A percentile compares a stretch with the other conserved stretches of the same genome.
Conservation (phyloP, 2,888 invertebrate species). For the Acanthosepion lycidas region DNA sequence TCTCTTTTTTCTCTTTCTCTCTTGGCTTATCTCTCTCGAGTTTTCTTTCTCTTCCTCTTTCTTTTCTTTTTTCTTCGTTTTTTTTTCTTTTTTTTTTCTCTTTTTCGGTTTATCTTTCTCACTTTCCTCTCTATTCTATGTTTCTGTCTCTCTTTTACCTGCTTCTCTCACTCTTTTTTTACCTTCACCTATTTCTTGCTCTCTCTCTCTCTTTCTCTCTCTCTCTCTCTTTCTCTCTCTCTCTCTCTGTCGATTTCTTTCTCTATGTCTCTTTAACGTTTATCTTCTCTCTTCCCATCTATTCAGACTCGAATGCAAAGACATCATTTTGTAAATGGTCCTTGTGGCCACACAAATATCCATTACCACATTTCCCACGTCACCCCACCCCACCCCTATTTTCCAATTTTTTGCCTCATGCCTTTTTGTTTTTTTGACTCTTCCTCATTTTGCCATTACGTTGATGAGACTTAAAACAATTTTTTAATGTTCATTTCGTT, state of each 20-base stretch:
- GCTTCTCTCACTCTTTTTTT: too few relatives aligned
- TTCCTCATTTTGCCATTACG: background rate
- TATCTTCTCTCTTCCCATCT: background rate
- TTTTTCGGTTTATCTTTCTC: too few relatives aligned
- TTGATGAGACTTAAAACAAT: background rate
- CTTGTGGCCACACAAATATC: background rate
- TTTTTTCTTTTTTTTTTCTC: too few relatives aligned
- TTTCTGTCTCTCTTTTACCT: too few relatives aligned
- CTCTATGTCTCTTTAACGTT: background rate
- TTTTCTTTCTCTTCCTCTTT: too few relatives aligned
- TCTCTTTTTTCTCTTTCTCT: too few relatives aligned
- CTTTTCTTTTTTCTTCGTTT: too few relatives aligned
- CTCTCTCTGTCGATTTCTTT: background rate
- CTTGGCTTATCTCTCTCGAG: too few relatives aligned
- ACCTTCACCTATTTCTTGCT: too few relatives aligned
- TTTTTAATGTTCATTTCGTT: background rate
- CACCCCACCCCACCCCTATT: accelerated
- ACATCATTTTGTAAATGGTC: background rate
- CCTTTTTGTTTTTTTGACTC: background rate
- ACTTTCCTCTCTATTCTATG: too few relatives aligned
- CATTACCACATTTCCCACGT: background rate
- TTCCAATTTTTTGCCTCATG: background rate
- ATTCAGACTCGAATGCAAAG: background rate
- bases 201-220: background rate
- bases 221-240: background rate